Percentiles rank a stretch among this genome's conserved stretches.
Evolutionary conservation across 2,797 vertebrate genomes (phyloP).

Genomic region (Scyliorhinus canicula): DNA sequence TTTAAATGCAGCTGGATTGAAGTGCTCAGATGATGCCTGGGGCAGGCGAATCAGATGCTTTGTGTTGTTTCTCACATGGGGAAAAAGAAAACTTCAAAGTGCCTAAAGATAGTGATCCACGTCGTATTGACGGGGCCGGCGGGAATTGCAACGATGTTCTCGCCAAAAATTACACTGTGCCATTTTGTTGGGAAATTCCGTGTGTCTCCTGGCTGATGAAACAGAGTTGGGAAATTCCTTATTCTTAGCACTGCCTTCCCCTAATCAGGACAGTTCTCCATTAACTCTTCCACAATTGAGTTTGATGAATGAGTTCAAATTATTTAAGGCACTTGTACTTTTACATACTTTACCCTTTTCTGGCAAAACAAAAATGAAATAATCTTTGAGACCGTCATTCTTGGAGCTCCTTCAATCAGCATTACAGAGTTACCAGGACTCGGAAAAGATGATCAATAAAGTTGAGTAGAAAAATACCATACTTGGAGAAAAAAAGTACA

Average conservation of each 20-base stretch:
- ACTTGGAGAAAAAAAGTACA: slow-evolving; percentile 26
- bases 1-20: no score
- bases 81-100: no score
- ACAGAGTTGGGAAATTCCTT: background rate
- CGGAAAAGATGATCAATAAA: slow-evolving; percentile 26
- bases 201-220: background rate
- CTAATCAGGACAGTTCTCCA: background rate
- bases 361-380: background rate
- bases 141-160: no score
- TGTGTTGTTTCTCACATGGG: no score
- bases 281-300: background rate
- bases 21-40: no score
- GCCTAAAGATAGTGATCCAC: no score
- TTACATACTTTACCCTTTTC: slow-evolving; percentile 1
- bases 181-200: no score
- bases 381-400: background rate
- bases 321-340: background rate
- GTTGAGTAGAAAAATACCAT: slow-evolving; percentile 13
- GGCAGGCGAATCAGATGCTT: no score
- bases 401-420: slow-evolving; percentile 15
- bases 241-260: background rate
- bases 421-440: background rate
- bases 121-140: no score
- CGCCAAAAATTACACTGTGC: no score
- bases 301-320: background rate